These are phyloP conservation scores for Paracanthobrama guichenoti DNA, from an alignment of 2,113 vertebrate species.

Conservation along the genomic window DNA sequence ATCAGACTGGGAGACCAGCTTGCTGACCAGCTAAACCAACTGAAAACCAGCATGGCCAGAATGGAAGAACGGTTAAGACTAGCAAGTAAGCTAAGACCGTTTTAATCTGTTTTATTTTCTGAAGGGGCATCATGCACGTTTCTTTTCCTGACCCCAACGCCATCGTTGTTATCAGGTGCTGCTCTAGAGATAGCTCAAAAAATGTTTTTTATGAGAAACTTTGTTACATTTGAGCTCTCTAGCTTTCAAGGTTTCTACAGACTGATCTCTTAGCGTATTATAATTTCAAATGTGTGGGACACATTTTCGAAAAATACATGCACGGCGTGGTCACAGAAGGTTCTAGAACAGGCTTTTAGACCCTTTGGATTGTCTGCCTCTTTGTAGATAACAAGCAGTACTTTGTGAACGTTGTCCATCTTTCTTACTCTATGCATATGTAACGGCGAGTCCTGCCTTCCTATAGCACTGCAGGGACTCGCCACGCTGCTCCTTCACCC, in stretches of 20 bases:
- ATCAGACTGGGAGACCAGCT: background rate
- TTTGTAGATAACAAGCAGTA: slow-evolving; percentile 27
- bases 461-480: slow-evolving; percentile 44
- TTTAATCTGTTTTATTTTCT: background rate
- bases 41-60: background rate
- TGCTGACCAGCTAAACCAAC: background rate
- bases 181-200: slow-evolving; percentile 27
- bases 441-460: slow-evolving; percentile 53
- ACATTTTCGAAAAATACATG: background rate
- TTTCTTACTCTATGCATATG: slow-evolving; percentile 57
- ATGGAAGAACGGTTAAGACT: background rate
- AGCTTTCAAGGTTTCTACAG: slow-evolving; percentile 19
- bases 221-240: slow-evolving; percentile 27
- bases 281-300: background rate
- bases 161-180: slow-evolving; percentile 40
- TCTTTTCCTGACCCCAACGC: slow-evolving; percentile 4
- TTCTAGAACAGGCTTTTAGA: slow-evolving; percentile 27
- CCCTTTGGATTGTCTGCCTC: slow-evolving; percentile 16
- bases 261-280: background rate
- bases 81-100: background rate
- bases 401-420: slow-evolving; percentile 28
- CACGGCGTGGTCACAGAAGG: background rate
- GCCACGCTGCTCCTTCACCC: slow-evolving; percentile 54
- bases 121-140: background rate
- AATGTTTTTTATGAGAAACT: slow-evolving; percentile 3